Base-by-base conservation (phyloP, 2,113 vertebrate genomes). In the Arenaria interpres region DNA sequence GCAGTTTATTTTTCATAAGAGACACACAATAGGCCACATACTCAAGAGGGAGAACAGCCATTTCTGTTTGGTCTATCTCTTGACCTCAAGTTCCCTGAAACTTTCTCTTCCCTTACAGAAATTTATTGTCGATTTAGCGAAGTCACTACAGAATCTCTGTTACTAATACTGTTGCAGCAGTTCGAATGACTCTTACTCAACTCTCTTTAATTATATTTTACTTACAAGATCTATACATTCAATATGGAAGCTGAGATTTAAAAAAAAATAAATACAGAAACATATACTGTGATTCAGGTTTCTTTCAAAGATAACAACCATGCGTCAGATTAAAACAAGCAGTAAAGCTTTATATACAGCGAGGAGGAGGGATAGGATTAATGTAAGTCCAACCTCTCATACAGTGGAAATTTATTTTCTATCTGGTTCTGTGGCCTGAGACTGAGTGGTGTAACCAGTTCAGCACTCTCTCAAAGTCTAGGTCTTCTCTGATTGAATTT, bases 321-420 rank as follows among this genome's bases (percentile, higher is more conserved):
- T 19, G 10, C 15, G 9, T 23, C 48, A 37, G 28, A 48, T 15
- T n/a, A 45, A 71, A 16, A 22, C 3, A n/a, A 67, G 45, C 15
- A 79, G 43, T 10, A 77, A 85, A 89, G 27, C 14, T 93, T 23
- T 75, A 33, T 20, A 72, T 9, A 30, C 7, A 23, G 4, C 1
- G 4, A 86, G 50, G 6, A 37, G 24, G 20, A 79, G 13, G 30
- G 23, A 35, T 0, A 45, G 11, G 12, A 37, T 51, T 73, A 28
- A 46, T 3, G 21, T 6, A 72, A 51, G 76, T 50, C 9, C n/a
- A 81, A 5, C 2, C 17, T 78, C 54, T 45, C 1, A 0, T 1
- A 23, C 4, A 8, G 21, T 35, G 30, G 19, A 73, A 17, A 64
- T 46, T 32, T 37, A 37, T 18, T 19, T 21, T 39, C 4, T 13